These are phyloP conservation scores for Trichogramma evanescens DNA, from an alignment of 2,888 invertebrate species.

Conservation along the genomic window DNA sequence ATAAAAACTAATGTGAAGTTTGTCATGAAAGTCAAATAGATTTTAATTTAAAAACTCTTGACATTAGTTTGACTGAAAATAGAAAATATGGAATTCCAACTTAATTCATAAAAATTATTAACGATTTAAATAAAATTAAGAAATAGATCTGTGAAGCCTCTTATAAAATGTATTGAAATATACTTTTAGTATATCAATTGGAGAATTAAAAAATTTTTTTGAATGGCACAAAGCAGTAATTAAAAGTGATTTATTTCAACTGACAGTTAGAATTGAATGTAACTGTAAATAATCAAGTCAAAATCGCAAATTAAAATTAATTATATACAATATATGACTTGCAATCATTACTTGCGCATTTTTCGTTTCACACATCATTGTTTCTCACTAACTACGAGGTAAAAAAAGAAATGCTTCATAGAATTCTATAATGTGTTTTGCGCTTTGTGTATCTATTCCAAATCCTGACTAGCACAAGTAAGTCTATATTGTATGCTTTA, in stretches of 20 bases:
- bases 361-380: slow-evolving; percentile 12
- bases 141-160: too few species aligned
- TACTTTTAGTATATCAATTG: background rate
- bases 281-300: too few species aligned
- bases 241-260: background rate
- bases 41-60: too few species aligned
- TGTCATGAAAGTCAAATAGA: too few species aligned
- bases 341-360: slow-evolving; percentile 24
- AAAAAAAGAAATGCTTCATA: slow-evolving; percentile 5
- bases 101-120: too few species aligned
- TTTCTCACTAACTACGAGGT: slow-evolving; percentile 1
- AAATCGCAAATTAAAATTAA: slow-evolving; percentile 23
- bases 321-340: slow-evolving; percentile 34
- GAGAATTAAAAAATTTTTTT: slow-evolving; percentile 28
- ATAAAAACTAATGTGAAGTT: too few species aligned
- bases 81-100: too few species aligned
- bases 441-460: slow-evolving; percentile 33
- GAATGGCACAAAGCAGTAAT: slow-evolving; percentile 33
- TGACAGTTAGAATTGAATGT: too few species aligned
- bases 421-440: slow-evolving; percentile 20
- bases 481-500: slow-evolving; percentile 23
- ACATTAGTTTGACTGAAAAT: too few species aligned
- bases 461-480: slow-evolving; percentile 36
- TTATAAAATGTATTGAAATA: too few species aligned
- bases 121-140: too few species aligned